Evolutionary conservation across 2,113 vertebrate genomes (phyloP), one percentile per base, ranked within the genome.

Genomic region (Balaeniceps rex): DNA sequence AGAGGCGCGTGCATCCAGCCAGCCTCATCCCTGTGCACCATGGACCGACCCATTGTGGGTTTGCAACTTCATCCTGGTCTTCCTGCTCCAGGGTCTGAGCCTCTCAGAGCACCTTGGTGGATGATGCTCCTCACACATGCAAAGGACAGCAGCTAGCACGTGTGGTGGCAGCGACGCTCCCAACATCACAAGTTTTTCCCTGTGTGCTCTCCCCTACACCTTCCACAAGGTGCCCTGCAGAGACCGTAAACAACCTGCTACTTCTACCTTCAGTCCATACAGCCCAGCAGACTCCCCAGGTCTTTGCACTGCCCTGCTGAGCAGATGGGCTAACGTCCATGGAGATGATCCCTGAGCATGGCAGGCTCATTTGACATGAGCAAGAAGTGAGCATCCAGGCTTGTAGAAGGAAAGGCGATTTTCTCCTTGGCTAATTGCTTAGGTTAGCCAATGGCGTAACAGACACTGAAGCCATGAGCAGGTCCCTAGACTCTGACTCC

Each of bases 41-140:
- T 2, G 1, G 46, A 44, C 31, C 36, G 46, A 44, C 31, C 36
- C 1, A 1, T 2, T 1, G 2, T 9, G 36, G 33, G 18, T 61
- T 36, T 44, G 46, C 38, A 14, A 9, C 33, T 24, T 66, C 10
- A 2, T 12, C 12, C 11, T 26, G 46, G 33, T 54, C 23, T 6
- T 12, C 36, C 44, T 25, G 36, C 21, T n/a, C 51, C 3, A 10
- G 24, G 5, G 15, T 12, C 38, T 7, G 17, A 69, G 33, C 44
- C 9, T 49, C 70, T 47, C 19, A 19, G 42, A 77, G 72, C 36
- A 17, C n/a, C 19, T 25, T 2, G 4, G 44, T 5, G 36, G 63
- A 34, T 3, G 19, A 19, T 17, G 63, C 23, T 57, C 60, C 9
- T 42, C 15, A 7, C 5, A 5, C 4, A 4, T 3, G n/a, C 13